phyloP scores from a whole-genome alignment of 2,797 vertebrate genomes.

The Heteromormyrus szaboi region DNA sequence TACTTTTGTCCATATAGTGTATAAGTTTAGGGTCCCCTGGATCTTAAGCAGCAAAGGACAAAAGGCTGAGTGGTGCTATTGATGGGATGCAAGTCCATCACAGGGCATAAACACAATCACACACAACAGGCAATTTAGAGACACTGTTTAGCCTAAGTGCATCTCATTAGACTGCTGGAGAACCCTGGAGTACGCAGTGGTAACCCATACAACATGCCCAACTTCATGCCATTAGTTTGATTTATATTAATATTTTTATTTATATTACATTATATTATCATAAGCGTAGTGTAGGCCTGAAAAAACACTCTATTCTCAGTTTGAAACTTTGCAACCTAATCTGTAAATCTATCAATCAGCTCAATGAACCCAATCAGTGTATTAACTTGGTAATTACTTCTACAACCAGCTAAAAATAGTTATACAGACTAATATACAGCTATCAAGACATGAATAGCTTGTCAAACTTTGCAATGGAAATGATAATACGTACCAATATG shows the following conservation, averaged over 20 bases:
- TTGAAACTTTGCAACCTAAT: background rate
- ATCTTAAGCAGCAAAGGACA: background rate
- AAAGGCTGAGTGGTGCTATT: background rate
- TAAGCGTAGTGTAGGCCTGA: background rate
- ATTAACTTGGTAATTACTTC: constrained; percentile 9
- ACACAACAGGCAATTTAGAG: background rate
- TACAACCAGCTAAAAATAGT: background rate
- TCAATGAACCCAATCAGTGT: background rate
- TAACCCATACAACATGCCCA: background rate
- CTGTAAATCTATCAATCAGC: background rate
- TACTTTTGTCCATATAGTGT: background rate
- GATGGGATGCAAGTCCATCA: background rate
- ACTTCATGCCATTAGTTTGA: background rate
- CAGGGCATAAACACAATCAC: background rate
- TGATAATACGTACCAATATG: background rate
- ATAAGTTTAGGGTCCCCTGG: background rate
- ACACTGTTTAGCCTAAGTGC: background rate
- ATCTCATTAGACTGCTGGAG: background rate
- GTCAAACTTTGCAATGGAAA: background rate
- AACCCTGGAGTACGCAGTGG: background rate
- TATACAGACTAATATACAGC: background rate
- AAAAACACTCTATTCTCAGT: background rate
- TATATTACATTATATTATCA: background rate
- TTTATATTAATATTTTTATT: background rate
- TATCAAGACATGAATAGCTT: background rate